These are phyloP conservation scores for Platycheirus rosarum DNA, from an alignment of 2,888 invertebrate species.

Conservation along the genomic window DNA sequence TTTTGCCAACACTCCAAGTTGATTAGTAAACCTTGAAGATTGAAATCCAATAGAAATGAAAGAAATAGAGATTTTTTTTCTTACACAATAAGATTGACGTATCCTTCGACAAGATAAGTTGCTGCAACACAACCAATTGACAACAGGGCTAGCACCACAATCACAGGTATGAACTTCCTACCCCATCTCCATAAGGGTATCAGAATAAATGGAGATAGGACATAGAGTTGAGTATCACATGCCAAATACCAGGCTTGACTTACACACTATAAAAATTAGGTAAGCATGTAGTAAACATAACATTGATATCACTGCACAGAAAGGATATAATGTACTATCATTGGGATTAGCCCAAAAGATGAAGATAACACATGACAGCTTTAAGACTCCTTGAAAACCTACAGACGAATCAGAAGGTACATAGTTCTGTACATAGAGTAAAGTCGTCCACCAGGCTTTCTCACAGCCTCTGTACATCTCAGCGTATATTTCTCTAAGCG, in stretches of 20 bases:
- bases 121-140: constrained; percentile 66
- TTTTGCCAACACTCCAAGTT: background rate
- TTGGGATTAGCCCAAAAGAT: no score
- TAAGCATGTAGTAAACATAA: no score
- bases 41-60: no score
- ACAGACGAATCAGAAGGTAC: constrained; percentile 75
- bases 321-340: no score
- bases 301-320: no score
- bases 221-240: constrained; percentile 84
- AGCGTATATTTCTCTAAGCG: constrained; percentile 79
- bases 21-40: background rate
- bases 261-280: constrained; percentile 81
- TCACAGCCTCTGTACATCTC: constrained; percentile 74
- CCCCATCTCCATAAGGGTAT: constrained; percentile 79
- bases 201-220: constrained; percentile 76
- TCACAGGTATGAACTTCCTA: constrained; percentile 3
- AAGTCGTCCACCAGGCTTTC: constrained; percentile 79
- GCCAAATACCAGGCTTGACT: constrained; percentile 84
- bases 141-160: constrained; percentile 60
- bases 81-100: constrained; percentile 26
- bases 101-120: constrained; percentile 31
- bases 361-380: no score
- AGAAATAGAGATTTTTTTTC: no score
- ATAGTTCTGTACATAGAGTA: constrained; percentile 81
- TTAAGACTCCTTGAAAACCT: constrained; percentile 5